phyloP scores from a whole-genome alignment of 2,113 vertebrate genomes.

The Puma concolor region DNA sequence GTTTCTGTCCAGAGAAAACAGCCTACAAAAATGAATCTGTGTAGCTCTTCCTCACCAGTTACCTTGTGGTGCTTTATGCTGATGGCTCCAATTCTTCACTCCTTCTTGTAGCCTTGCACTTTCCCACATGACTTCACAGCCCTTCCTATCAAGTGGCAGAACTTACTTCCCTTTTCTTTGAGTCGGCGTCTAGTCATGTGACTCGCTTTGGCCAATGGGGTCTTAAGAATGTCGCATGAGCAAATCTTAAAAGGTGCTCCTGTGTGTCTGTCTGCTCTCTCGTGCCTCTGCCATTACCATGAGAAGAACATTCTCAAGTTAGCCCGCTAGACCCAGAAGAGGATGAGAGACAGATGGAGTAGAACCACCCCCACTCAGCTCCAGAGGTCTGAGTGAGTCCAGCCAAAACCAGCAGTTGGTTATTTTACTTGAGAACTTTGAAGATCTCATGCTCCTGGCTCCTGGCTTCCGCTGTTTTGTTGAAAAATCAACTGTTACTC shows the following conservation, averaged over 20 bases:
- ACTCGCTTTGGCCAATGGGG: neutral
- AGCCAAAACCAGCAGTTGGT: neutral
- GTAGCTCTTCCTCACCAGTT: neutral
- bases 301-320: neutral
- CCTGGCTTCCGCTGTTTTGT: neutral
- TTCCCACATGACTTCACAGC: neutral
- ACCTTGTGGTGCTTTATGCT: neutral
- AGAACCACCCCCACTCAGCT: neutral
- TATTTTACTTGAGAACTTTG: constrained; percentile 3
- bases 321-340: neutral
- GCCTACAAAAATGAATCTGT: neutral
- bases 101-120: neutral
- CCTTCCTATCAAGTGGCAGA: neutral
- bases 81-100: neutral
- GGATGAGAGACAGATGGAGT: neutral
- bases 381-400: neutral
- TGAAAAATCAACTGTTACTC: neutral
- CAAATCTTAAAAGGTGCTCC: neutral
- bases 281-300: neutral
- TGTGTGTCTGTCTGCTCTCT: neutral
- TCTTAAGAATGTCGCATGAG: neutral
- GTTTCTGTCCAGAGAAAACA: neutral
- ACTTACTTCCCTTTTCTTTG: neutral
- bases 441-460: neutral
- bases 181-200: neutral